Conservation (phyloP, 2,888 invertebrate species). For the Polia nebulosa region DNA sequence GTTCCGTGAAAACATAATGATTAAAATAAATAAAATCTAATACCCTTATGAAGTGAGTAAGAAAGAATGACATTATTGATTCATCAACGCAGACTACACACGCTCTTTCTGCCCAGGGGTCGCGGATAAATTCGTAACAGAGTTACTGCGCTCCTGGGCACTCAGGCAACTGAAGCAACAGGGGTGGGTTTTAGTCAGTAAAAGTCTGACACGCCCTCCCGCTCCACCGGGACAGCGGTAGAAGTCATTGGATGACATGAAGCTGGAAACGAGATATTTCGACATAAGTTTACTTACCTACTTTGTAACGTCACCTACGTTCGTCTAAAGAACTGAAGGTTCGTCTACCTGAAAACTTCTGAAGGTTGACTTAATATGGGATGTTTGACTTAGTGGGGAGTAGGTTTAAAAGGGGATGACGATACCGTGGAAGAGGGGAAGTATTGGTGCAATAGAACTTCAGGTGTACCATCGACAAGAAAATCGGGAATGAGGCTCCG, state of each 20-base stretch:
- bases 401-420: not conserved
- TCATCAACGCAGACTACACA: slow-evolving; percentile 2
- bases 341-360: not conserved
- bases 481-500: not conserved
- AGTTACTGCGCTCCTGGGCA: no score
- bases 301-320: not conserved
- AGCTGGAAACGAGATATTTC: not conserved
- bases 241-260: no score
- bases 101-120: no score
- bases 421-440: not conserved
- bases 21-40: slow-evolving; percentile 38
- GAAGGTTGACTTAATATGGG: not conserved
- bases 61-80: slow-evolving; percentile 1
- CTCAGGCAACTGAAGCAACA: no score
- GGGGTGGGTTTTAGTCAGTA: no score
- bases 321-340: not conserved
- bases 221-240: no score
- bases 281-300: not conserved
- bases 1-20: slow-evolving; percentile 51
- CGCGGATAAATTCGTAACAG: no score
- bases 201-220: no score
- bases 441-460: not conserved
- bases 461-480: not conserved
- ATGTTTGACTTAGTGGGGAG: not conserved
- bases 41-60: slow-evolving; percentile 1